A percentile compares a stretch with the other conserved stretches of the same genome.
Evolutionary conservation across 2,113 vertebrate species (phyloP).

Genomic region (Motacilla tschutschensis): DNA sequence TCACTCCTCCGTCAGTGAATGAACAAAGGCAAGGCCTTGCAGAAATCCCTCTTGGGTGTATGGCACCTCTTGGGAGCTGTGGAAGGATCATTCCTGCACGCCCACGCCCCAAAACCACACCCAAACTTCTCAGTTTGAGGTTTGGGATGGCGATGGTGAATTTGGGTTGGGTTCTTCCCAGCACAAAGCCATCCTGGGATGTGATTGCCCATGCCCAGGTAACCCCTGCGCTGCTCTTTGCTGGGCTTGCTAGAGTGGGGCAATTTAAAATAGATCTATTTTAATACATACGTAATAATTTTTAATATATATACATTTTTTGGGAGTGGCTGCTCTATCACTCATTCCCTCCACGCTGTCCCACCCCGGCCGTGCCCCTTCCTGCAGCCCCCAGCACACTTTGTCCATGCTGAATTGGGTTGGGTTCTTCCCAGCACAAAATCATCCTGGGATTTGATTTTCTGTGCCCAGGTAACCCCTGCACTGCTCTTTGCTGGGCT

Average conservation of each 20-base stretch:
- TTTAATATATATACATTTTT: no score
- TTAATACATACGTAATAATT: no score
- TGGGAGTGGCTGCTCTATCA: no score
- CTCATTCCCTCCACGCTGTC: no score
- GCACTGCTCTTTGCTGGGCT: no score
- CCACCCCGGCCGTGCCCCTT: no score
- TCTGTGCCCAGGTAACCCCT: no score
- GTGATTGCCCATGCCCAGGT: not conserved
- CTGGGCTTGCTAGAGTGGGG: not conserved
- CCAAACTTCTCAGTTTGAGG: rapidly evolving
- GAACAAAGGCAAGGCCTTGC: rapidly evolving
- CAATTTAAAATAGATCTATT: no score
- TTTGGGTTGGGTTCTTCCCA: not conserved
- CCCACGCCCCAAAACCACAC: not conserved
- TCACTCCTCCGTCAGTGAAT: rapidly evolving
- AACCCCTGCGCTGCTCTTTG: not conserved
- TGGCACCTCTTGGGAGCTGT: not conserved
- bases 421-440: no score
- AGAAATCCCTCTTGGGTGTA: not conserved
- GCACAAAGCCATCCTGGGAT: rapidly evolving
- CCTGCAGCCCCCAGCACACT: no score
- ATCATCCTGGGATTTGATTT: no score
- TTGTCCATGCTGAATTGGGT: no score
- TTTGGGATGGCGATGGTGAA: not conserved
- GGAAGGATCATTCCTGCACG: not conserved